Evolutionary conservation across 2,888 invertebrate genomes (phyloP), one percentile per base, ranked within the genome.

Genomic region (Cheilosia urbana): DNA sequence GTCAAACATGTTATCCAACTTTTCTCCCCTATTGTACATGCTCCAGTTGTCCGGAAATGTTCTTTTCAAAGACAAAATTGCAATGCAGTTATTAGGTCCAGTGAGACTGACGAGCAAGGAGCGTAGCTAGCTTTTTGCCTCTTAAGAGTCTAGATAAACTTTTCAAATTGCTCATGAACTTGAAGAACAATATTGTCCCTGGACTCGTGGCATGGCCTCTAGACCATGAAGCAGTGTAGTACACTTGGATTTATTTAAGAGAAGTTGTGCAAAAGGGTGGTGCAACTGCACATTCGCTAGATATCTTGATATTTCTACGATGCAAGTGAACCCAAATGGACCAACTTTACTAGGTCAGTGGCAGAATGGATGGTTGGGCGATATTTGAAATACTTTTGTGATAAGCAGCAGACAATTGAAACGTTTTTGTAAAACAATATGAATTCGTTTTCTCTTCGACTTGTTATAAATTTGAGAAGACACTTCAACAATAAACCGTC

Each of bases 261-360:
- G 40, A 13, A 13, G 37, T 37, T 37, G 11, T 37, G 21, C 37
- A 15, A 1, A 40, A 13, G 13, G 45, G 2, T n/a, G 17, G n/a
- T 17, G 45, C n/a, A n/a, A n/a, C n/a, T n/a, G n/a, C n/a, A 42
- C n/a, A 42, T 13, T 42, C 4, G n/a, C n/a, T 2, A 6, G 6
- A 45, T 30, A 45, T 45, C 17, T 42, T 27, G 62, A 30, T 27
- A n/a, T n/a, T 62, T 60, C n/a, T 42, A 24, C 30, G 30, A 47
- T 47, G 19, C 45, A 47, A 34, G 37, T 49, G 47, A 11, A 37
- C 15, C 9, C 13, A 63, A n/a, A 42, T 5, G 4, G n/a, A 1
- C 30, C 45, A 27, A 47, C 13, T 40, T 42, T 9, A n/a, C 4
- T 42, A 42, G 40, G n/a, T 42, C 15, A 40, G 5, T 9, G 2